Conservation (phyloP, 2,888 invertebrate species). For the Chirona hameri region DNA sequence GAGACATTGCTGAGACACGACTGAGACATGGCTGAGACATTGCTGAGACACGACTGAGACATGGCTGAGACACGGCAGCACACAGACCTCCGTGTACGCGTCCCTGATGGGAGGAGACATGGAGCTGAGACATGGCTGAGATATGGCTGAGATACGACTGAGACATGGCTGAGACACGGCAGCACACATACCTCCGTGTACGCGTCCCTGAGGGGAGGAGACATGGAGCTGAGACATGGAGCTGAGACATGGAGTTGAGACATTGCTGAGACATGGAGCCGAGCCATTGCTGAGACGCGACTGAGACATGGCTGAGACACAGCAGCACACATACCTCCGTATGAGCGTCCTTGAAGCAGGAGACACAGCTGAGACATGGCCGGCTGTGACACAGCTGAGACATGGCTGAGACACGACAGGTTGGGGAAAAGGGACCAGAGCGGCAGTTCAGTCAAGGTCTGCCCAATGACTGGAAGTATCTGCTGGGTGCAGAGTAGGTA, state of each 20-base stretch:
- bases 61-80: conserved; percentile 55
- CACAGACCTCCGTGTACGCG: conserved; percentile 86
- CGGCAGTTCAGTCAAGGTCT: no score
- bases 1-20: no score
- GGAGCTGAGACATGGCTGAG: conserved; percentile 46
- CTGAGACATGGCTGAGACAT: conserved; percentile 76
- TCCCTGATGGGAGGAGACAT: conserved; percentile 52
- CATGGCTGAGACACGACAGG: conserved; percentile 51
- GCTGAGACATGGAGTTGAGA: no score
- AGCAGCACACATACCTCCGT: conserved; percentile 91
- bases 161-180: no score
- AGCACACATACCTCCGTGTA: conserved; percentile 88
- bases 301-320: no score
- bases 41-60: conserved; percentile 47
- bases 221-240: conserved; percentile 46
- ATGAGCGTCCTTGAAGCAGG: conserved; percentile 64
- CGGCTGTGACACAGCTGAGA: no score
- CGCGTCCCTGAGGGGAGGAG: conserved; percentile 59
- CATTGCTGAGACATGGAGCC: no score
- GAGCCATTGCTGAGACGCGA: no score
- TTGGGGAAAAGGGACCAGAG: no score
- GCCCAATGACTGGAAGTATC: no score
- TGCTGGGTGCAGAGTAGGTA: no score
- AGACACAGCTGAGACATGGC: neutral
- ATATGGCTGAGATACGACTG: no score